Percentiles rank a stretch among this genome's conserved stretches.
Evolutionary conservation across 2,113 vertebrate species (phyloP).

Genomic region (Chaetodon auriga): DNA sequence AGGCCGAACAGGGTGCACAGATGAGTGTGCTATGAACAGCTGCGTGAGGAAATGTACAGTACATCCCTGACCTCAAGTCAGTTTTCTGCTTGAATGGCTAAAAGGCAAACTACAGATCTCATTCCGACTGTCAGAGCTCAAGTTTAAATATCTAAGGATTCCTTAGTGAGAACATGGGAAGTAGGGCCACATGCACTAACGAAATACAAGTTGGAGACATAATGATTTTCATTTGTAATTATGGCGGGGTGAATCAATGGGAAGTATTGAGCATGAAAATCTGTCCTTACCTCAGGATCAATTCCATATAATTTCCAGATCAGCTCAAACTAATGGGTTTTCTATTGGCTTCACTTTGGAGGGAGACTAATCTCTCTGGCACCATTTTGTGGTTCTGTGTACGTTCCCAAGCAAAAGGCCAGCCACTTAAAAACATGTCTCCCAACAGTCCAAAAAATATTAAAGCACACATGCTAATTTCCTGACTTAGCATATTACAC

Average conservation of each 20-base stretch:
- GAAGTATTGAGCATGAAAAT: conserved; percentile 80
- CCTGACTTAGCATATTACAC: conserved; percentile 73
- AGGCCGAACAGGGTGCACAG: conserved; percentile 17
- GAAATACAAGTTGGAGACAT: conserved; percentile 77
- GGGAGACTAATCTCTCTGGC: conserved; percentile 68
- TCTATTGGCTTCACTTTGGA: conserved; percentile 77
- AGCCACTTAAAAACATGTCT: conserved; percentile 72
- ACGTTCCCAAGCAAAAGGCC: conserved; percentile 68
- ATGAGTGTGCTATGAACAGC: conserved; percentile 32
- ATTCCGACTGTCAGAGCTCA: conserved; percentile 9
- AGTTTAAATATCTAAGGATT: conserved; percentile 8
- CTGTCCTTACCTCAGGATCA: conserved; percentile 79
- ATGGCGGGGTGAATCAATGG: conserved; percentile 78
- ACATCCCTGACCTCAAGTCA: conserved; percentile 28
- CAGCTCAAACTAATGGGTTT: conserved; percentile 83
- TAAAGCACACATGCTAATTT: conserved; percentile 79
- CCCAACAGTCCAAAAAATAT: conserved; percentile 78
- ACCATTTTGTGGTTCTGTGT: conserved; percentile 71
- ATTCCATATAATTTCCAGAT: conserved; percentile 84
- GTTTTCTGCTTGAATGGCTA: not conserved
- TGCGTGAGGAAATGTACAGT: conserved; percentile 20
- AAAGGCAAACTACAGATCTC: not conserved
- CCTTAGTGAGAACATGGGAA: conserved; percentile 9
- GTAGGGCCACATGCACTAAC: conserved; percentile 42
- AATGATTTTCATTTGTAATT: conserved; percentile 83